Percentiles rank a stretch among this genome's conserved stretches.
phyloP scores from a whole-genome alignment of 2,113 vertebrate genomes.

The Callionymus lyra region DNA sequence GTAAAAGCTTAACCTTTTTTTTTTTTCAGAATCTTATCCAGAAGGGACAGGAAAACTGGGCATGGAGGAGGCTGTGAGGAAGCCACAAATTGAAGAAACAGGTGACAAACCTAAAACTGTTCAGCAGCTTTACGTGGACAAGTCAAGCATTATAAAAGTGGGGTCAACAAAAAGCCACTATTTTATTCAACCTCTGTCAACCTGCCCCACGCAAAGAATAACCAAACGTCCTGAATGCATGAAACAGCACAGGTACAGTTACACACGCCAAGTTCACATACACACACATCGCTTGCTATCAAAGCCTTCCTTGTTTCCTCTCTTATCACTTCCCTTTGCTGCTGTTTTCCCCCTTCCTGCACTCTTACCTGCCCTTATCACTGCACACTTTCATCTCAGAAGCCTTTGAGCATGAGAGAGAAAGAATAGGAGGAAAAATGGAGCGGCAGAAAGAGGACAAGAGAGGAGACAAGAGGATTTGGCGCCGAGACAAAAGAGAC shows the following conservation, averaged over 20 bases:
- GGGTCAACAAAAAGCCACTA: constrained; percentile 25
- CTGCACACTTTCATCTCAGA: constrained; percentile 48
- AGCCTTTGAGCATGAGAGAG: constrained; percentile 35
- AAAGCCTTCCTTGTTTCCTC: constrained; percentile 49
- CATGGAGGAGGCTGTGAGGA: no score
- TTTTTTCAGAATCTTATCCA: no score
- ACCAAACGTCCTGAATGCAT: no score
- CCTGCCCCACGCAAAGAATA: no score
- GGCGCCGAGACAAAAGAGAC: constrained; percentile 16
- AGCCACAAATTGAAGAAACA: no score
- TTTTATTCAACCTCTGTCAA: background rate
- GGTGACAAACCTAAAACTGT: constrained; percentile 10
- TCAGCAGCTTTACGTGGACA: constrained; percentile 18
- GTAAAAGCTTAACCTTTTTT: no score
- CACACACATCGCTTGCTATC: constrained; percentile 18
- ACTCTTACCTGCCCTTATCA: constrained; percentile 59
- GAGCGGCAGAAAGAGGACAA: constrained; percentile 24
- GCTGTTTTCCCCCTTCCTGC: constrained; percentile 48
- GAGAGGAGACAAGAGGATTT: constrained; percentile 29
- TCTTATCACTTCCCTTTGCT: constrained; percentile 47
- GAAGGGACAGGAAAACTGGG: no score
- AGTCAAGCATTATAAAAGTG: constrained; percentile 27
- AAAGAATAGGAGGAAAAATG: constrained; percentile 29
- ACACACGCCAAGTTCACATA: constrained; percentile 9
- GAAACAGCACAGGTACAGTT: background rate